Evolutionary conservation across 1,140 invertebrate species (phyloP).

Genomic region (Patella vulgata): DNA sequence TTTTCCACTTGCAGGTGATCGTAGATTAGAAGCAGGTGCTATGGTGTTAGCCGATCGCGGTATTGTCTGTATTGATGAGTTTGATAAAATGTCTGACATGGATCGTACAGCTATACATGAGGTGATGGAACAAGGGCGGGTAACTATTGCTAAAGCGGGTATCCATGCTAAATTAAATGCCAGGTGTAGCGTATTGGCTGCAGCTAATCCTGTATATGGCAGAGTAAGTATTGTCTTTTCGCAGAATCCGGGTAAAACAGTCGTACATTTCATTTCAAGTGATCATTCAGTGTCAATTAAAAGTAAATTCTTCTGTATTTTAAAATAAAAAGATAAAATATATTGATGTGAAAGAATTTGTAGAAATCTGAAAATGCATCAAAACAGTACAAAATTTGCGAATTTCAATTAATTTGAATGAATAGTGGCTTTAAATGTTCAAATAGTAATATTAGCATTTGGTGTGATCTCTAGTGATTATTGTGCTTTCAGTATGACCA

Average conservation of each 20-base stretch:
- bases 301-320: too few species aligned
- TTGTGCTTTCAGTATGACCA: slow-evolving; percentile 84
- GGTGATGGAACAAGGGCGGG: slow-evolving; percentile 81
- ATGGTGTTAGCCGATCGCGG: slow-evolving; percentile 99
- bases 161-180: slow-evolving; percentile 98
- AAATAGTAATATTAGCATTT: too few species aligned
- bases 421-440: too few species aligned
- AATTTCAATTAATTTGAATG: too few species aligned
- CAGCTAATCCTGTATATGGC: slow-evolving; percentile 99
- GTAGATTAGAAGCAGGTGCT: slow-evolving; percentile 93
- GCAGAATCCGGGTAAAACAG: not conserved
- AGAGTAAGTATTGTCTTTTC: slow-evolving; percentile 76
- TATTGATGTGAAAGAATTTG: too few species aligned
- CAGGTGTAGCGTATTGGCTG: slow-evolving; percentile 96
- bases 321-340: too few species aligned
- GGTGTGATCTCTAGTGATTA: too few species aligned
- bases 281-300: too few species aligned
- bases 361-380: too few species aligned
- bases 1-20: slow-evolving; percentile 63
- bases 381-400: too few species aligned
- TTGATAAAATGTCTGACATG: slow-evolving; percentile 99
- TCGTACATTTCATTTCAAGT: not conserved
- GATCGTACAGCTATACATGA: slow-evolving; percentile 99
- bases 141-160: slow-evolving; percentile 98
- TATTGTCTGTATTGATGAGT: slow-evolving; percentile 99